phyloP scores from a whole-genome alignment of 2,888 invertebrate genomes.

The Tetramorium bicarinatum region DNA sequence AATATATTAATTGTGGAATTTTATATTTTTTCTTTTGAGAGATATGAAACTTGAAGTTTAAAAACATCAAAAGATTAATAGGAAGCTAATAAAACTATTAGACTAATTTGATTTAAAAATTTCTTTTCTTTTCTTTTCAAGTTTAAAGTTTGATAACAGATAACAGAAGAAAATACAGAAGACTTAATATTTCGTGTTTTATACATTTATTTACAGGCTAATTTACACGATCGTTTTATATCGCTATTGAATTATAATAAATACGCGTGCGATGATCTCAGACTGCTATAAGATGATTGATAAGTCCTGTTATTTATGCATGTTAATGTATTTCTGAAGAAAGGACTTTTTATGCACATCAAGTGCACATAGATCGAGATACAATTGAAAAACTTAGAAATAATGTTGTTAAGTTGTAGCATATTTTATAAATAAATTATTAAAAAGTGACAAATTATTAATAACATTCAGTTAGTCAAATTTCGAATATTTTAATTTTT shows the following conservation, averaged over 20 bases:
- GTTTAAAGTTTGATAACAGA: background rate
- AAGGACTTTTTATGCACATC: background rate
- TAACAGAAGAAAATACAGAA: background rate
- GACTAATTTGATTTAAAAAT: background rate
- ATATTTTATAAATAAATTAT: background rate
- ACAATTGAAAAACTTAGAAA: conserved; percentile 25
- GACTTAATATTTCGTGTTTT: conserved; percentile 66
- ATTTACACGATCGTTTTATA: conserved; percentile 81
- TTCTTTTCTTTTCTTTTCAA: background rate
- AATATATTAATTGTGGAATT: background rate
- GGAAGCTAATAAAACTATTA: background rate
- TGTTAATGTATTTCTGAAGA: conserved; percentile 15
- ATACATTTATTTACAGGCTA: conserved; percentile 86
- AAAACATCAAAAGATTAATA: background rate
- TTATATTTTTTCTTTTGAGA: background rate
- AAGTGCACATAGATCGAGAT: background rate
- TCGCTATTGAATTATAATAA: conserved; percentile 61
- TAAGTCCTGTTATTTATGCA: conserved; percentile 23
- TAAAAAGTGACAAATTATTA: conserved; percentile 8
- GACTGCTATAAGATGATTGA: conserved; percentile 13
- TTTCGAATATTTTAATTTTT: background rate
- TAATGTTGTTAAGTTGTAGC: background rate
- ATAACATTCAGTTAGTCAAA: conserved; percentile 5
- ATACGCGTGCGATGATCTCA: conserved; percentile 52
- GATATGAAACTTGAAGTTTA: conserved; percentile 4